Evolutionary conservation across 2,888 invertebrate genomes (phyloP).

Genomic region (Oxycera nigricornis): DNA sequence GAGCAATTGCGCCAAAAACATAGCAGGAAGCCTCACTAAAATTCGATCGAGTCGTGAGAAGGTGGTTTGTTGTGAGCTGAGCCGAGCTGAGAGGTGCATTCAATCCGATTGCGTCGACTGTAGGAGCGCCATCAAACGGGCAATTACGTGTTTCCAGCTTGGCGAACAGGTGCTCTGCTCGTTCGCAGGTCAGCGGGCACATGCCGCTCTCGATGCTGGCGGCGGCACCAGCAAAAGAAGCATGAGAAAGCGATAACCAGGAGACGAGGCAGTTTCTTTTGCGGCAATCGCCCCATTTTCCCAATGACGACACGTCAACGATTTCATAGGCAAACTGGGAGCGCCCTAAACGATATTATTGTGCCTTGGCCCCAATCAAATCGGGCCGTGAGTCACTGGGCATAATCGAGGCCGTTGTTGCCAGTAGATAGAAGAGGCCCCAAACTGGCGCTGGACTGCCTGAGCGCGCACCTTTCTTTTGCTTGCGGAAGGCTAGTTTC

Average conservation of each 20-base stretch:
- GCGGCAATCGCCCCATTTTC: neutral
- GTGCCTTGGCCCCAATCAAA: conserved; percentile 10
- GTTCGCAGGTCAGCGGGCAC: neutral
- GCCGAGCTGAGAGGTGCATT: too few relatives aligned
- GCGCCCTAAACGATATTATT: neutral
- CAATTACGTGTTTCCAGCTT: too few relatives aligned
- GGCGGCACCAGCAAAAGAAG: too few relatives aligned
- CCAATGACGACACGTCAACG: conserved; percentile 30
- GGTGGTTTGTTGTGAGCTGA: too few relatives aligned
- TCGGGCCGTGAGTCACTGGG: conserved; percentile 11
- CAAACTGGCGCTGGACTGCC: neutral
- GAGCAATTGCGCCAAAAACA: too few relatives aligned
- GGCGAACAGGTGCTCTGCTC: neutral
- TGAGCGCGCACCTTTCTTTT: neutral
- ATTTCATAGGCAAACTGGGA: conserved; percentile 6
- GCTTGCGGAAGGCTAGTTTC: neutral
- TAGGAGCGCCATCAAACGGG: too few relatives aligned
- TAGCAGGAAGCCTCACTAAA: too few relatives aligned
- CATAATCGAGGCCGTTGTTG: neutral
- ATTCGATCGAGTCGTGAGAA: too few relatives aligned
- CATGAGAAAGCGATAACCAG: conserved; percentile 2
- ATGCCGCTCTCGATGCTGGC: neutral
- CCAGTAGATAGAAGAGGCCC: neutral
- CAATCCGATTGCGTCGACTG: too few relatives aligned
- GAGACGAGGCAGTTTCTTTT: neutral